A percentile compares a stretch with the other conserved stretches of the same genome.
Evolutionary conservation across 1,140 invertebrate species (phyloP).

Genomic region (Listronotus bonariensis): DNA sequence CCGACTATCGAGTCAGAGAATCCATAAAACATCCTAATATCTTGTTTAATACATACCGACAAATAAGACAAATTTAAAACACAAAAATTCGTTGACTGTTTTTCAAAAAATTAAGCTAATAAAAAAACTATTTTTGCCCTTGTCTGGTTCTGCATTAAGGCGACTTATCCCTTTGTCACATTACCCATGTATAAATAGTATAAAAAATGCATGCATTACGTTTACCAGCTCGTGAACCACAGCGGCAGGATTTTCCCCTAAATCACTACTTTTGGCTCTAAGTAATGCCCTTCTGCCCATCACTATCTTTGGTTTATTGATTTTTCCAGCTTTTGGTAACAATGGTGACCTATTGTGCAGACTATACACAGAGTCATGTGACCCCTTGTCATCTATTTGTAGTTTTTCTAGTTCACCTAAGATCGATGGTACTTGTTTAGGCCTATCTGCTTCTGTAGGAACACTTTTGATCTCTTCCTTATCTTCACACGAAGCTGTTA

Average conservation of each 20-base stretch:
- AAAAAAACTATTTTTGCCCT: no score
- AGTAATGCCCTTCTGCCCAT: conserved; percentile 18
- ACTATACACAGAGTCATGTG: conserved; percentile 15
- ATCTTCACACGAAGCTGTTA: neutral
- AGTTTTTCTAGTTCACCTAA: neutral
- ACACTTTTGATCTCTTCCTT: neutral
- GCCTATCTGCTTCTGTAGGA: neutral
- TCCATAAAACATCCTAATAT: no score
- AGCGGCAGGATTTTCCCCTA: neutral
- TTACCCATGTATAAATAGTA: neutral
- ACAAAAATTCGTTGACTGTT: no score
- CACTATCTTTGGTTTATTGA: conserved; percentile 1
- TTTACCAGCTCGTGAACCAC: conserved; percentile 32
- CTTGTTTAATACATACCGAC: no score
- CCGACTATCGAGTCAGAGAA: no score
- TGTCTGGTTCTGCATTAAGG: no score
- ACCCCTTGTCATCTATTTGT: neutral
- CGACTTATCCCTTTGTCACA: no score
- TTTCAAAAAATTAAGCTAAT: no score
- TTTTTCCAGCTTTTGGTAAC: conserved; percentile 2
- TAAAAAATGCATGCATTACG: conserved; percentile 29
- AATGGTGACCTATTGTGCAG: neutral
- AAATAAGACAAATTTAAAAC: no score
- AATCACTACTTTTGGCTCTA: conserved; percentile 12
- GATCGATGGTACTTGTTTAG: neutral